Evolutionary conservation across 2,797 vertebrate genomes (phyloP).

Genomic region (Mus minutoides): DNA sequence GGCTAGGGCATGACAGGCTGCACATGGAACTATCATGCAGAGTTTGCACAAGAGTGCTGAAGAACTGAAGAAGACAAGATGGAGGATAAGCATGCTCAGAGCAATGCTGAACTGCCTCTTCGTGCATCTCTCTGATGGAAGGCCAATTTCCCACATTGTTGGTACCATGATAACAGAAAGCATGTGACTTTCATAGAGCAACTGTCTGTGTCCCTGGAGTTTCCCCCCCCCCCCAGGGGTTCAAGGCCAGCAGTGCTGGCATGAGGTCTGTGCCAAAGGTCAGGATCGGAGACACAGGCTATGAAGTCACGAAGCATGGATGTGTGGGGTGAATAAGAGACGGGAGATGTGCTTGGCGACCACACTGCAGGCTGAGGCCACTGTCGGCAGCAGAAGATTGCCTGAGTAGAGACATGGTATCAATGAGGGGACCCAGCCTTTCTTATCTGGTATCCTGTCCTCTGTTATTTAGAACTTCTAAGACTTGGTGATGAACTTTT

Average conservation of each 20-base stretch:
- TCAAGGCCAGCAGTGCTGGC: rapidly evolving
- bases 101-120: not conserved
- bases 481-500: not conserved
- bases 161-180: not conserved
- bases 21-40: not conserved
- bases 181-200: not conserved
- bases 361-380: rapidly evolving
- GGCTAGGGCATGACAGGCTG: rapidly evolving
- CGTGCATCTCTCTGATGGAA: not conserved
- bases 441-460: not conserved
- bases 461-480: not conserved
- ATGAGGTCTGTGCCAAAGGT: too few species aligned
- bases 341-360: not conserved
- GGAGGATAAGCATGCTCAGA: rapidly evolving
- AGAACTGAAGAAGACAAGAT: not conserved
- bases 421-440: rapidly evolving
- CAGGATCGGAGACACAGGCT: not conserved
- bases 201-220: not conserved
- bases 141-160: too few species aligned
- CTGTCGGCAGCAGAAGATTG: too few species aligned
- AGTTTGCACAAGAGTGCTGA: not conserved
- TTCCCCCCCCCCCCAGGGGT: not conserved
- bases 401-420: not conserved
- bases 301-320: rapidly evolving
- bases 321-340: not conserved